A percentile compares a stretch with the other conserved stretches of the same genome.
Conservation (phyloP, 2,113 vertebrate genomes). For the Otus sunia region DNA sequence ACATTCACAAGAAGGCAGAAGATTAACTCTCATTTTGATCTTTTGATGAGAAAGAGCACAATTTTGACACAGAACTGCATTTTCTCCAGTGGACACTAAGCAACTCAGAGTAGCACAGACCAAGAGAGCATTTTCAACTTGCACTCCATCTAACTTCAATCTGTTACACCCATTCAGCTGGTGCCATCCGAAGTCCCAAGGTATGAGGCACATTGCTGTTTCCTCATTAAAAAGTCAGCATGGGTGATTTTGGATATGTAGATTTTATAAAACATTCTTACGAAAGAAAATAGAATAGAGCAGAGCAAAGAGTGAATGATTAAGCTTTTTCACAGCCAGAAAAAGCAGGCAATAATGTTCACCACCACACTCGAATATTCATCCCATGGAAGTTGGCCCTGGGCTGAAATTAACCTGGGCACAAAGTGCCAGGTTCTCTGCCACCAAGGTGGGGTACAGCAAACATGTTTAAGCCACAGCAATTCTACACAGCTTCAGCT, state of each 20-base stretch:
- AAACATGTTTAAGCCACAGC: not conserved
- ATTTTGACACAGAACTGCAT: not conserved
- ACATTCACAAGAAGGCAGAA: not conserved
- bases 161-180: not conserved
- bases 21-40: not conserved
- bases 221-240: not conserved
- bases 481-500: not conserved
- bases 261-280: not conserved
- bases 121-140: not conserved
- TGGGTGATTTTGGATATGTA: not conserved
- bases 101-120: not conserved
- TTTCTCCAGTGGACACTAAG: not conserved
- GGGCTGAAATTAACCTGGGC: not conserved
- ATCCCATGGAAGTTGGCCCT: not conserved
- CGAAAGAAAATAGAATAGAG: not conserved
- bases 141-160: not conserved
- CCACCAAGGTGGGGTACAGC: not conserved
- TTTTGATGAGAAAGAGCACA: not conserved
- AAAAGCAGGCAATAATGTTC: not conserved
- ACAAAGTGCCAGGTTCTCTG: not conserved
- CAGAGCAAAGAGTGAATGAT: not conserved
- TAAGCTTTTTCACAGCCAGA: not conserved
- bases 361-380: not conserved
- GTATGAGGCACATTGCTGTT: not conserved
- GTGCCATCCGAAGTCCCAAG: not conserved